Base-by-base conservation (phyloP, 2,888 invertebrate species). In the Aspidiotus rigidus region DNA sequence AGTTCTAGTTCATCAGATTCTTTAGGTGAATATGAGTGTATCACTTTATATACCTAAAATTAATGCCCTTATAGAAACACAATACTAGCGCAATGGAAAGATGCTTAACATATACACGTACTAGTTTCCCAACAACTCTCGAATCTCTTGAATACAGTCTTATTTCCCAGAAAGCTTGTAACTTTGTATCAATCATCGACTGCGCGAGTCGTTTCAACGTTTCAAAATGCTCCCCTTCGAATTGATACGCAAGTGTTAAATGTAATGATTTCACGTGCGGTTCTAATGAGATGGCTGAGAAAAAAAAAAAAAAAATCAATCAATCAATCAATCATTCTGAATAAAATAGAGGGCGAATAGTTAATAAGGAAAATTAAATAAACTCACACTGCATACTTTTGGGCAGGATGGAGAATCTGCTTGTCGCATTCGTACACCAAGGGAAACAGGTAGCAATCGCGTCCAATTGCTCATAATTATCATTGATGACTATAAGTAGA, bases 201-300 rank as follows among this genome's bases (percentile, higher is more conserved):
- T 88, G 86, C 40, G 89, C 89, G 73, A 93, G 80, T 15, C 80
- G 79, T 79, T 89, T 88, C 63, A 94, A 81, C 67, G 83, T 80
- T 71, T 86, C 84, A 75, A 85, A 91, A 66, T 87, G 85, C 17
- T 82, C 81, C 74, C 83, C 82, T 13, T 87, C 85, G 78, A 93
- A 94, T 79, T 91, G 90, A 80, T 93, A 93, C 16, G 93, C 93
- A 76, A 94, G 80, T 8, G 93, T 92, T 74, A 94, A 81, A 79
- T 94, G 93, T 66, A 93, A 81, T 10, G 90, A 89, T 78, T 93
- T 92, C 66, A 88, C 86, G 76, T 89, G 88, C 0, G 89, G 87
- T 77, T 91, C 90, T 75, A 88, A 80, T 75, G 84, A 66, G 85
- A 62, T 69, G 10, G 61, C 69, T 69, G 55, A 7, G 62, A 69